Percentiles rank a stretch among this genome's conserved stretches.
Conservation (phyloP, 2,113 vertebrate species). For the Leiothrix lutea region DNA sequence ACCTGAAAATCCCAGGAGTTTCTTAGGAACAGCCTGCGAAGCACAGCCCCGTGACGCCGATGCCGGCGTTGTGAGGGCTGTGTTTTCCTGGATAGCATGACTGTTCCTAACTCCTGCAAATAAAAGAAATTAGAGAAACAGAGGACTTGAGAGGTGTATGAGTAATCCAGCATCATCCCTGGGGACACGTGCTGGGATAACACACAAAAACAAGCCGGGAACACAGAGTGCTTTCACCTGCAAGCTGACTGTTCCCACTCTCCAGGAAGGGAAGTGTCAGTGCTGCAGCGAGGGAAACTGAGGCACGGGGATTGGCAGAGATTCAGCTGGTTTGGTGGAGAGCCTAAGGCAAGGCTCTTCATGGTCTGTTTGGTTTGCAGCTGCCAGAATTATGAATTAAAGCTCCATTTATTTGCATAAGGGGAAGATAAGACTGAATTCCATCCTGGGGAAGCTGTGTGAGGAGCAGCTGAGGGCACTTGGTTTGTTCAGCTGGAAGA, state of each 20-base stretch:
- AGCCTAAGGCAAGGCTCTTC: background rate
- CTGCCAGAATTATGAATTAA: background rate
- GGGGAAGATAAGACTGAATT: background rate
- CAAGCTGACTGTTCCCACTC: background rate
- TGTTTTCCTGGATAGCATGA: slow-evolving; percentile 41
- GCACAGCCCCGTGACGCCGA: background rate
- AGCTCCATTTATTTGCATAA: background rate
- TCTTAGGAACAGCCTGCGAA: background rate
- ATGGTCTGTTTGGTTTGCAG: background rate
- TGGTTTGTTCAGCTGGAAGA: background rate
- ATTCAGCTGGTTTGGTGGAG: background rate
- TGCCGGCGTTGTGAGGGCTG: background rate
- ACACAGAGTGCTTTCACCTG: background rate
- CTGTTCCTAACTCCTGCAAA: background rate
- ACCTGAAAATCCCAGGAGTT: background rate
- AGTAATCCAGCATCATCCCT: slow-evolving; percentile 46
- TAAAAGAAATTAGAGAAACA: slow-evolving; percentile 10
- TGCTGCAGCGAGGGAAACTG: background rate
- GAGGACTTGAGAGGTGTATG: slow-evolving; percentile 8
- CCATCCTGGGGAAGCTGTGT: too few relatives aligned
- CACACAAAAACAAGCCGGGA: background rate
- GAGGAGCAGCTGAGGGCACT: background rate
- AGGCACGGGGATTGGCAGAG: background rate
- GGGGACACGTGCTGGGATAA: slow-evolving; percentile 11
- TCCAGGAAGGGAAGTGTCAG: background rate